phyloP scores from a whole-genome alignment of 1,140 invertebrate genomes.

The Procambarus virginalis region DNA sequence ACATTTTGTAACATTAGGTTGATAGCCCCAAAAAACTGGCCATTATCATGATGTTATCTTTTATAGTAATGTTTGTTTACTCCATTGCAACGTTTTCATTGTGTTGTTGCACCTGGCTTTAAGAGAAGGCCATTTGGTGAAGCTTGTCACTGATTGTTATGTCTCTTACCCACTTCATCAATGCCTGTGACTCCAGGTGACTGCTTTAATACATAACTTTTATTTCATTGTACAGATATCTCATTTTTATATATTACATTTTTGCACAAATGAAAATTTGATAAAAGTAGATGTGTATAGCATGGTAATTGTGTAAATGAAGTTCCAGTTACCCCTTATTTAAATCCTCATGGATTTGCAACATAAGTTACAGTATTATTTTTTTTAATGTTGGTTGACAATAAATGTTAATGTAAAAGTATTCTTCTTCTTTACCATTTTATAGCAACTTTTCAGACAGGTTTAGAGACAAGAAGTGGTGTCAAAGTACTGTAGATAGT shows the following conservation, averaged over 20 bases:
- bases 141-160: too few relatives aligned
- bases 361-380: background rate
- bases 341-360: background rate
- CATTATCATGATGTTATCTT: too few relatives aligned
- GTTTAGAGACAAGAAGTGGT: too few relatives aligned
- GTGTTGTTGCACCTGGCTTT: too few relatives aligned
- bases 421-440: background rate
- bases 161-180: background rate
- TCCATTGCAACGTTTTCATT: too few relatives aligned
- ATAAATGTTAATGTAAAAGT: background rate
- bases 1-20: too few relatives aligned
- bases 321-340: background rate
- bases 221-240: background rate
- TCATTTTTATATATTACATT: background rate
- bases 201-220: background rate
- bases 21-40: too few relatives aligned
- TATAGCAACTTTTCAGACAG: too few relatives aligned
- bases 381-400: slow-evolving; percentile 4
- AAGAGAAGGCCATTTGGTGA: too few relatives aligned
- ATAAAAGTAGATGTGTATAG: background rate
- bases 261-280: background rate
- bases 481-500: too few relatives aligned
- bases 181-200: background rate
- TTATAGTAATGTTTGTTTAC: too few relatives aligned
- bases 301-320: background rate